Base-by-base conservation (phyloP, 1,140 invertebrate species). In the Psix sp. region DNA sequence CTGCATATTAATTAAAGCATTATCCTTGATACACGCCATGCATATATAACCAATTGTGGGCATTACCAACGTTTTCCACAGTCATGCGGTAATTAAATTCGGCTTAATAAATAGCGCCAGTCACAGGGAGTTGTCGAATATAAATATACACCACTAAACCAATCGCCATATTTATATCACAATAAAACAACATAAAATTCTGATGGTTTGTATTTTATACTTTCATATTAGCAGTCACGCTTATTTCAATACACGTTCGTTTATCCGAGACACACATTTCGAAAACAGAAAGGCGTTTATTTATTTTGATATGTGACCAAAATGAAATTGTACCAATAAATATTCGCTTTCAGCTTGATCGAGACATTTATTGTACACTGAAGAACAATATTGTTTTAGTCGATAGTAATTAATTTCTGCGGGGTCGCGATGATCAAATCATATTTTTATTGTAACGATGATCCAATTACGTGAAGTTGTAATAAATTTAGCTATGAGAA, bases 1-100 rank as follows among this genome's bases (percentile, higher is more conserved):
- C 63, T 74, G 71, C 71, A 74, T 74, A 74, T 62, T 68, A 74
- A 74, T 74, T 73, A 66, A 67, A 62, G 54, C 71, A 62, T 67
- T 74, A 74, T 74, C 49, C 56, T 63, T 74, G 71, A 74, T 68
- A 74, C 62, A 68, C 51, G 71, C 45, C 38, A 42, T 66, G 62
- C 71, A 66, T 73, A 65, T 63, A 60, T 60, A 67, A 74, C 56
- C 49, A 67, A 62, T 62, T 63, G 56, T n/a, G n/a, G n/a, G n/a
- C n/a, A n/a, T n/a, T n/a, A n/a, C n/a, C n/a, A n/a, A 46, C 49
- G 56, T 74, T 74, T 74, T 67, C 62, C 66, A 7, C 36, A 49
- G 21, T 54, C 36, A 43, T 62, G 56, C 56, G 48, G 56, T 62
- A 73, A 73, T 73, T 66, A 54, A 73, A 73, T 66, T 73, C 56